Percentiles rank a stretch among this genome's conserved stretches.
Evolutionary conservation across 2,797 vertebrate species (phyloP).

Genomic region (Halcyon smyrnensis): DNA sequence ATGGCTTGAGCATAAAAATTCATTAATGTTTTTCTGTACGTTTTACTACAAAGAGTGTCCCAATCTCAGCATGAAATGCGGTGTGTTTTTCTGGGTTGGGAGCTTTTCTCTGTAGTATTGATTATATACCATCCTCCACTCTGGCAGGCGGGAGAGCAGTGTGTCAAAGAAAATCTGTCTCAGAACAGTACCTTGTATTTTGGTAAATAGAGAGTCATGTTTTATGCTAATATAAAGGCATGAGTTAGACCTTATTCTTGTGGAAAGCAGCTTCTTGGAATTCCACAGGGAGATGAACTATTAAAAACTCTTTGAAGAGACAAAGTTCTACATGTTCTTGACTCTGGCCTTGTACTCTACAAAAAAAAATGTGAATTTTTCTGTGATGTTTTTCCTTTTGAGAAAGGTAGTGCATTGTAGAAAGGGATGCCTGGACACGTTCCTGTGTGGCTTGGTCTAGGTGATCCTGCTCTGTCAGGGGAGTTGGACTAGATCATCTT

Average conservation of each 20-base stretch:
- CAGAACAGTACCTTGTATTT: background rate
- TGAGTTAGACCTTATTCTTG: background rate
- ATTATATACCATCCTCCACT: background rate
- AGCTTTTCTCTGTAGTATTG: accelerated
- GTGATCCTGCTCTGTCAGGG: too few relatives aligned
- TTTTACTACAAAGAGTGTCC: background rate
- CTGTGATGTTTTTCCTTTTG: background rate
- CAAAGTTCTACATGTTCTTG: background rate
- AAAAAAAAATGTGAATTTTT: background rate
- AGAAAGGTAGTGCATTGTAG: background rate
- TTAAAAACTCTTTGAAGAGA: background rate
- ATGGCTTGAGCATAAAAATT: background rate
- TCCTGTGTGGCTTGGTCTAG: too few relatives aligned
- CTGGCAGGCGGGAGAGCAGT: accelerated
- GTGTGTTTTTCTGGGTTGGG: accelerated
- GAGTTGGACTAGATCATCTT: too few relatives aligned
- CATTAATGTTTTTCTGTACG: background rate
- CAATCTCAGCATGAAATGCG: background rate
- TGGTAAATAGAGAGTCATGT: background rate
- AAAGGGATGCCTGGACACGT: too few relatives aligned
- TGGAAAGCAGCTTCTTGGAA: background rate
- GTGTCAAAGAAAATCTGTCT: background rate
- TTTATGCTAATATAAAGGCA: background rate
- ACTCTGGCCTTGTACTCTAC: background rate
- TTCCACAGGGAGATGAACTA: background rate